Base-by-base conservation (phyloP, 2,113 vertebrate genomes). In the Triplophysa siluroides region DNA sequence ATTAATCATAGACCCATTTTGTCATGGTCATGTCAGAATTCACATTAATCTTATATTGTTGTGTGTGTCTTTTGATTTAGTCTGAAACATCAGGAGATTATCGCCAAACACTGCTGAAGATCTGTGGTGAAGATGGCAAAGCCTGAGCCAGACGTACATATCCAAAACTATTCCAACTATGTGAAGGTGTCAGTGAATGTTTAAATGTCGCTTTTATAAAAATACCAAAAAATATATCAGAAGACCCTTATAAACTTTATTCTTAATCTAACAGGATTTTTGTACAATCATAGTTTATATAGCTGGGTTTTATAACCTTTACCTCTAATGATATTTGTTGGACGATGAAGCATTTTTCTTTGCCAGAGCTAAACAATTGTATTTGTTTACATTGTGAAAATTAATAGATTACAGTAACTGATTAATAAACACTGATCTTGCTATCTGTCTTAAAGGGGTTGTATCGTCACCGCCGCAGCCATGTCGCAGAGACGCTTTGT, bases 71-170 rank as follows among this genome's bases (percentile, higher is more conserved):
- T 47, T 56, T 58, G 38, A 33, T 80, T 18, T 63, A 86, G 81
- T 86, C 85, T 18, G 83, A 86, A 2, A 73, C 78, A 6, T 33
- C 75, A 3, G 85, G 83, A 26, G 76, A 76, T 43, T 86, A 75
- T 54, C 14, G 38, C 5, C 24, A 69, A 64, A 76, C 83, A 1
- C 78, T 86, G 64, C 80, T 86, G 78, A 79, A 47, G 26, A 43
- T 86, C 64, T 84, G 83, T 52, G 85, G 80, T 8, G 69, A 63
- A 38, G 75, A 83, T 18, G 70, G 29, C 24, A 47, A 60, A 72
- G 67, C 26, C 29, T 70, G 68, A 75, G 14, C 21, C 16, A 45
- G 3, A 45, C 43, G 2, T 45, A 45, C 43, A 45, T 45, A 9
- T 45, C 10, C 33, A 38, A 38, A 38, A 38, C 33, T 38, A 38